Percentiles rank a stretch among this genome's conserved stretches.
Conservation (phyloP, 2,888 invertebrate species). For the Noctua janthe region DNA sequence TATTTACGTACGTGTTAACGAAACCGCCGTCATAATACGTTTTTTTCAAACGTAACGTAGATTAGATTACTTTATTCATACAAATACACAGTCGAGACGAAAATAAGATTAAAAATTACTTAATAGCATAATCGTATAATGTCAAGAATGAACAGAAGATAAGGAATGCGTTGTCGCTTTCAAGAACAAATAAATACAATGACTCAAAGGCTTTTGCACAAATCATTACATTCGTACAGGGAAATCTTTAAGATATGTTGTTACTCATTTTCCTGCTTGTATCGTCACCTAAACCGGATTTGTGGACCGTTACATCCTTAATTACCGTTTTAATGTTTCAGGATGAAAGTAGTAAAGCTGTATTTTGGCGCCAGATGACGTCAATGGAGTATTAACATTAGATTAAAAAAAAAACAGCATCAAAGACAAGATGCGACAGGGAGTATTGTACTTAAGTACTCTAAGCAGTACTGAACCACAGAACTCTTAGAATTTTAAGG, state of each 20-base stretch:
- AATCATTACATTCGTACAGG: slow-evolving; percentile 13
- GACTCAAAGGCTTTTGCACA: slow-evolving; percentile 30
- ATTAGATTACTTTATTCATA: slow-evolving; percentile 35
- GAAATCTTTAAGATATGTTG: slow-evolving; percentile 33
- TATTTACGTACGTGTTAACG: slow-evolving; percentile 7
- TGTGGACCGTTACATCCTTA: background rate
- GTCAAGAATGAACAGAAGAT: slow-evolving; percentile 25
- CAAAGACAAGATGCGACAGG: background rate
- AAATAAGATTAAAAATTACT: slow-evolving; percentile 35
- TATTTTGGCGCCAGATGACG: slow-evolving; percentile 4
- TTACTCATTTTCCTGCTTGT: slow-evolving; percentile 24
- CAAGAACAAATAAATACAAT: slow-evolving; percentile 30
- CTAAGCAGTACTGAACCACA: background rate
- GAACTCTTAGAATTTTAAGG: background rate
- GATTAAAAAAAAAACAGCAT: background rate
- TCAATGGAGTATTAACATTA: background rate
- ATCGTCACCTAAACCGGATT: slow-evolving; percentile 4
- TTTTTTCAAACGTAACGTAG: slow-evolving; percentile 26
- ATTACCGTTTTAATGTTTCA: background rate
- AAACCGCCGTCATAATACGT: slow-evolving; percentile 5
- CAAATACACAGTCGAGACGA: slow-evolving; percentile 34
- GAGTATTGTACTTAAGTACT: background rate
- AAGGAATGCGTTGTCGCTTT: slow-evolving; percentile 24
- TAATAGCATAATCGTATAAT: slow-evolving; percentile 7
- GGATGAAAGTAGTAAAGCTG: slow-evolving; percentile 15